phyloP scores from a whole-genome alignment of 2,113 vertebrate genomes.

The Ovibos moschatus region DNA sequence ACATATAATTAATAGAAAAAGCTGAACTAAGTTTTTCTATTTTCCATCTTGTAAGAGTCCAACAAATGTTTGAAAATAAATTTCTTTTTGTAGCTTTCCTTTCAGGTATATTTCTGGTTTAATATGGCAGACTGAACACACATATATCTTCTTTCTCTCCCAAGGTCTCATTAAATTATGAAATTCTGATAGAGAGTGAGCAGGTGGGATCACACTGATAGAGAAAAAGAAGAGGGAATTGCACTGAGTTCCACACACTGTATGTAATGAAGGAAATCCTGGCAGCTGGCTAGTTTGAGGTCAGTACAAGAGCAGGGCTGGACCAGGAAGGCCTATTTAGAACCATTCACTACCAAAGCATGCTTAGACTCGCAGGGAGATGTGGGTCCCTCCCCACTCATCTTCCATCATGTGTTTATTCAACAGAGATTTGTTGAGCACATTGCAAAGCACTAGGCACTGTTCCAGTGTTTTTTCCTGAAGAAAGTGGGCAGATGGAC shows the following conservation, averaged over 20 bases:
- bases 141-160: not conserved
- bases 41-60: too few relatives aligned
- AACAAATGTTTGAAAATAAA: not conserved
- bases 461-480: not conserved
- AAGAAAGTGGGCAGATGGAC: not conserved
- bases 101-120: not conserved
- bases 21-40: not conserved
- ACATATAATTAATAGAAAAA: not conserved
- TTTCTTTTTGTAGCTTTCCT: not conserved
- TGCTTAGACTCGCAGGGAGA: not conserved
- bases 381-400: not conserved
- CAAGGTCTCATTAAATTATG: not conserved
- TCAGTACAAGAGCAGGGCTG: not conserved
- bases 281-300: not conserved
- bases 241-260: not conserved
- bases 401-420: not conserved
- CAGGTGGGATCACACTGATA: not conserved
- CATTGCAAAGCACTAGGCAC: not conserved
- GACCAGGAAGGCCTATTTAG: not conserved
- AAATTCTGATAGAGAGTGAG: not conserved
- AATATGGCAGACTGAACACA: not conserved
- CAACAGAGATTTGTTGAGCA: not conserved
- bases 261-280: not conserved
- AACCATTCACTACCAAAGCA: not conserved
- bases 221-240: not conserved